These are phyloP conservation scores for Acanthaster planci DNA, from an alignment of 35 echinoderm and acorn worm species.

Conservation along the genomic window DNA sequence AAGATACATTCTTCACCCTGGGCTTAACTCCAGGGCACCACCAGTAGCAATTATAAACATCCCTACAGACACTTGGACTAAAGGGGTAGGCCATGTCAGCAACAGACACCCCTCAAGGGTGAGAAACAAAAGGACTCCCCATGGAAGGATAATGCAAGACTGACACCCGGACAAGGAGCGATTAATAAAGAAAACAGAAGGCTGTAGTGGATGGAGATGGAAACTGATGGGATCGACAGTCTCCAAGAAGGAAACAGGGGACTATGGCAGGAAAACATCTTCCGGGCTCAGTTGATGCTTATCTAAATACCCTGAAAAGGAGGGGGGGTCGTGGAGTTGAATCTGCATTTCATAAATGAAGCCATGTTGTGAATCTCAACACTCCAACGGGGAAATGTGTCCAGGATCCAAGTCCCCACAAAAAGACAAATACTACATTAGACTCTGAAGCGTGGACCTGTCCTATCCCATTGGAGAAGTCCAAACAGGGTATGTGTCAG, in stretches of 20 bases:
- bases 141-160: not conserved
- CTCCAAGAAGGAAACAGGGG: not conserved
- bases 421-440: no score
- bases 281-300: not conserved
- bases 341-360: not conserved
- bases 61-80: no score
- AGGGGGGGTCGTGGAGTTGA: not conserved
- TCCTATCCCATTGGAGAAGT: no score
- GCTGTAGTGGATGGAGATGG: not conserved
- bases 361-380: no score
- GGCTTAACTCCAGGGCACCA: not conserved
- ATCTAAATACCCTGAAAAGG: not conserved
- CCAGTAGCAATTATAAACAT: not conserved
- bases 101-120: not conserved
- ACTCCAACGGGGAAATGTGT: no score
- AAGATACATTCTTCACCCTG: not conserved
- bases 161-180: not conserved
- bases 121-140: not conserved
- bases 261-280: not conserved
- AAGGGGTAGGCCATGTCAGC: not conserved
- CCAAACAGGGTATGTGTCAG: no score
- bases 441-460: no score
- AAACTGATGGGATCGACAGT: not conserved
- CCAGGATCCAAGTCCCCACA: no score
- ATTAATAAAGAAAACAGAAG: constrained; percentile 5